Evolutionary conservation across 2,888 invertebrate genomes (phyloP).

Genomic region (Pachymerium ferrugineum): DNA sequence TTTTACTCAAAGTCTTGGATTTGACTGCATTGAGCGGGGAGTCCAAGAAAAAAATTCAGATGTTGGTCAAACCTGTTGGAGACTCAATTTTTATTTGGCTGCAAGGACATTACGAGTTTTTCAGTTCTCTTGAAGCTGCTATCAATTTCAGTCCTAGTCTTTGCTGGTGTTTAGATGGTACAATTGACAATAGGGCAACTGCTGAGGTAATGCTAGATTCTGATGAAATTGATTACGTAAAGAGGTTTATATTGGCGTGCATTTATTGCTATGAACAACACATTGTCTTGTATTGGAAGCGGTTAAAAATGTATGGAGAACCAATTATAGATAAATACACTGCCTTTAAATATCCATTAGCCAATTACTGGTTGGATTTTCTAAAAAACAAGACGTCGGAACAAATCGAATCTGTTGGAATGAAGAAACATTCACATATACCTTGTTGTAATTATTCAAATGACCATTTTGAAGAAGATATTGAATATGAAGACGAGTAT

Average conservation of each 20-base stretch:
- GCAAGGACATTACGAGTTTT: neutral
- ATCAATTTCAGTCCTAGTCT: neutral
- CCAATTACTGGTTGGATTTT: constrained; percentile 14
- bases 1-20: neutral
- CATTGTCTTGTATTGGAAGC: neutral
- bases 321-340: neutral
- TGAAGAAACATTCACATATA: neutral
- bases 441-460: too few species aligned
- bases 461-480: neutral
- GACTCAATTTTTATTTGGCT: neutral
- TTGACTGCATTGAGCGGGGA: neutral
- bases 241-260: constrained; percentile 69
- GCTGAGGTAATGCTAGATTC: neutral
- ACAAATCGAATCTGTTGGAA: neutral
- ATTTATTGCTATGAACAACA: constrained; percentile 73
- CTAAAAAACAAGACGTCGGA: neutral
- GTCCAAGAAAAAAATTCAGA: constrained; percentile 1
- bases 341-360: neutral
- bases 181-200: constrained; percentile 8
- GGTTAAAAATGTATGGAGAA: neutral
- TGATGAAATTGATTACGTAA: neutral
- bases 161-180: neutral
- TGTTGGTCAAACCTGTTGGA: neutral
- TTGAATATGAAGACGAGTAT: neutral
- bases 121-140: neutral